phyloP scores from a whole-genome alignment of 2,797 vertebrate species.

The Sciurus vulgaris region DNA sequence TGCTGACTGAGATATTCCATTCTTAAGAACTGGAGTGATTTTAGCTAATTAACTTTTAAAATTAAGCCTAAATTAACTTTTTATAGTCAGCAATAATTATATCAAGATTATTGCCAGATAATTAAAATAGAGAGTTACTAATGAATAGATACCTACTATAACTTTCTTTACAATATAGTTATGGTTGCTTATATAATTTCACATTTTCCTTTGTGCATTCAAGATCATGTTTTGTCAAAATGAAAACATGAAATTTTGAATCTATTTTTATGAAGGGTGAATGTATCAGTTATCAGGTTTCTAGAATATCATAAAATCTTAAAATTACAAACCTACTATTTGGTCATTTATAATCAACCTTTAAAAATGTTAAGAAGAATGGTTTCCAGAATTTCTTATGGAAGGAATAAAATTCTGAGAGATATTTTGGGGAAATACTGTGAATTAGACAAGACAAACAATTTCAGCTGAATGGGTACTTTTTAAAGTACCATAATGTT shows the following conservation, averaged over 20 bases:
- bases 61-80: constrained; percentile 79
- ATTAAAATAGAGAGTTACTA: constrained; percentile 73
- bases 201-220: constrained; percentile 24
- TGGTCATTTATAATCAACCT: neutral
- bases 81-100: constrained; percentile 67
- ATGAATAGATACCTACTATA: constrained; percentile 41
- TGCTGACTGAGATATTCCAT: constrained; percentile 26
- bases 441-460: constrained; percentile 15
- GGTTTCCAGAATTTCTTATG: neutral
- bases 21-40: constrained; percentile 64
- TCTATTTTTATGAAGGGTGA: constrained; percentile 51
- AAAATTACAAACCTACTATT: neutral
- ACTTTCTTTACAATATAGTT: constrained; percentile 50
- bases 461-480: neutral
- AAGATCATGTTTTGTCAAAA: constrained; percentile 52
- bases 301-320: neutral
- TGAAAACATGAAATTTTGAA: neutral
- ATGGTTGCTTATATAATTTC: constrained; percentile 31
- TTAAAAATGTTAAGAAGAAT: neutral
- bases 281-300: neutral
- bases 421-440: neutral
- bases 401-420: neutral
- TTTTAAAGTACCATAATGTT: neutral
- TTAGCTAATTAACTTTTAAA: constrained; percentile 76
- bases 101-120: constrained; percentile 65